Conservation (phyloP, 2,888 invertebrate species). For the Eupithecia centaureata region DNA sequence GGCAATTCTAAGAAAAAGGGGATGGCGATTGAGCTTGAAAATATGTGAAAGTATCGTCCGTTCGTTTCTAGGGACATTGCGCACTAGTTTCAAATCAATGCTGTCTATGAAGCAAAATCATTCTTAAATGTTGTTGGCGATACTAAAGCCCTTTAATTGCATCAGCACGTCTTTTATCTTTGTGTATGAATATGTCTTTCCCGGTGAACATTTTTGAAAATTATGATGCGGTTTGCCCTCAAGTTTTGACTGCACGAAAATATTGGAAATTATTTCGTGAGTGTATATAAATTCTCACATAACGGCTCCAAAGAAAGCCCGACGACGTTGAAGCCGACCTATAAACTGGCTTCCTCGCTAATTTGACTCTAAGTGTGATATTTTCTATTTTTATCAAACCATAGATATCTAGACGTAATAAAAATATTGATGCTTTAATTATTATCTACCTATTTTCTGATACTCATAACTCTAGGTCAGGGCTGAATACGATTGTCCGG, state of each 20-base stretch:
- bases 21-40: not conserved
- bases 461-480: conserved; percentile 21
- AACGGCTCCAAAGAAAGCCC: not conserved
- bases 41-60: conserved; percentile 9
- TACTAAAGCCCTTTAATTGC: not conserved
- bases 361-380: not conserved
- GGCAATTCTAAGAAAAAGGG: conserved; percentile 51
- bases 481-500: conserved; percentile 19
- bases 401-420: not conserved
- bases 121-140: not conserved
- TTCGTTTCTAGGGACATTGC: not conserved
- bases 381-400: not conserved
- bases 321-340: too few relatives aligned
- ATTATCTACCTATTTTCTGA: conserved; percentile 17
- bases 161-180: not conserved
- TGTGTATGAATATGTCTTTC: too few relatives aligned
- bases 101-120: not conserved
- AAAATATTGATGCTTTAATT: not conserved
- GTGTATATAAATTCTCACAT: not conserved
- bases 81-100: not conserved
- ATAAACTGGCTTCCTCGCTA: not conserved
- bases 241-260: not conserved
- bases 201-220: not conserved
- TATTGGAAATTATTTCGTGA: not conserved
- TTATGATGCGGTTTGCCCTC: not conserved